These are phyloP conservation scores for Acrocephalus scirpaceus DNA, from an alignment of 2,797 vertebrate genomes.

Conservation along the genomic window DNA sequence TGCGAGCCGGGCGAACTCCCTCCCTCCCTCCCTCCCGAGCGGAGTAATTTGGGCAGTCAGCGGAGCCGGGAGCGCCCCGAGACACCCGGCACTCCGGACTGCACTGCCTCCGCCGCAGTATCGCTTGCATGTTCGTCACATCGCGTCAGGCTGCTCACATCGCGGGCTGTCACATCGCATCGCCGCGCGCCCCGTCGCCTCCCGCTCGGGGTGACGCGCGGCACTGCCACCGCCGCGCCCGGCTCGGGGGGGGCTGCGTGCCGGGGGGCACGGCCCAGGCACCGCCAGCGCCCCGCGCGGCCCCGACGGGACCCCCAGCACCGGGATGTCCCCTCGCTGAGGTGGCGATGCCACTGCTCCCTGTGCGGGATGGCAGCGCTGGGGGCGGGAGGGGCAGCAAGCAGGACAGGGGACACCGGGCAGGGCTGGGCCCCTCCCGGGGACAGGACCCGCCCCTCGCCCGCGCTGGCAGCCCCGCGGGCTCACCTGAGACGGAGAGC, in stretches of 20 bases:
- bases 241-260: rapidly evolving
- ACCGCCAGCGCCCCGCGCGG: rapidly evolving
- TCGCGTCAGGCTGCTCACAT: constrained; percentile 70
- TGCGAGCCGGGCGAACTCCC: neutral
- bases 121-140: constrained; percentile 61
- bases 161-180: constrained; percentile 48
- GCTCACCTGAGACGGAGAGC: constrained; percentile 93
- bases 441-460: rapidly evolving
- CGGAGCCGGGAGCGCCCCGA: constrained; percentile 1
- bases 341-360: rapidly evolving
- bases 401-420: rapidly evolving
- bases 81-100: neutral
- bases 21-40: neutral
- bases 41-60: constrained; percentile 38
- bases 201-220: neutral
- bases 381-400: neutral
- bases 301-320: rapidly evolving
- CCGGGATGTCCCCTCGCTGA: rapidly evolving
- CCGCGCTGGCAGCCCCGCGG: rapidly evolving
- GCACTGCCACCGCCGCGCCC: neutral
- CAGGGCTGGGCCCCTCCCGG: neutral
- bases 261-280: rapidly evolving
- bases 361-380: rapidly evolving
- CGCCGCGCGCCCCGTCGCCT: neutral
- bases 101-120: constrained; percentile 6